Evolutionary conservation across 2,113 vertebrate genomes (phyloP).

Genomic region (Haemorhous mexicanus): DNA sequence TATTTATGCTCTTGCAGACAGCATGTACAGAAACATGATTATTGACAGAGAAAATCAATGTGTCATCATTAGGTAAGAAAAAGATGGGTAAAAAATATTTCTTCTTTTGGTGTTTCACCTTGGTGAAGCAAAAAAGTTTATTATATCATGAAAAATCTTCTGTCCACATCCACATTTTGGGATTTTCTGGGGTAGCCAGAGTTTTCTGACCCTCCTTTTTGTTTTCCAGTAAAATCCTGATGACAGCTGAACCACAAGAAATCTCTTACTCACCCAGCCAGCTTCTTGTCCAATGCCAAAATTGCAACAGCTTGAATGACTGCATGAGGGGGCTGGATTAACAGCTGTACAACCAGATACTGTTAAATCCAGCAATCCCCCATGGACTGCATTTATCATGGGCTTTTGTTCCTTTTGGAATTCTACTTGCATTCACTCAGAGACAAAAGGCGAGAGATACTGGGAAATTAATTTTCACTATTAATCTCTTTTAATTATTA

Average conservation of each 20-base stretch:
- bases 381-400: background rate
- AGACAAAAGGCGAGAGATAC: background rate
- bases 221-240: background rate
- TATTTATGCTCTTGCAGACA: constrained; percentile 96
- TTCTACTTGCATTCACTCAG: background rate
- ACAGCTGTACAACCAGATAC: background rate
- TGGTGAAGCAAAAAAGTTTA: background rate
- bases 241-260: background rate
- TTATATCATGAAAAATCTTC: background rate
- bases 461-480: background rate
- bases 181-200: background rate
- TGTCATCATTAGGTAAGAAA: constrained; percentile 94
- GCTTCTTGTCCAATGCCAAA: background rate
- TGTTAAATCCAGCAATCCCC: background rate
- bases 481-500: background rate
- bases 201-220: background rate
- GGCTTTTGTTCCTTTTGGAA: background rate
- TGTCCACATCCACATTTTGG: background rate
- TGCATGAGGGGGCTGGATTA: background rate
- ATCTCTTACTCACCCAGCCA: background rate
- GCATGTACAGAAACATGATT: constrained; percentile 99
- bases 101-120: background rate
- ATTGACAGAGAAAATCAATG: constrained; percentile 98
- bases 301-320: background rate
- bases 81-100: background rate